Evolutionary conservation across 2,888 invertebrate genomes (phyloP).

Genomic region (Sinodicranocentrus sp.): DNA sequence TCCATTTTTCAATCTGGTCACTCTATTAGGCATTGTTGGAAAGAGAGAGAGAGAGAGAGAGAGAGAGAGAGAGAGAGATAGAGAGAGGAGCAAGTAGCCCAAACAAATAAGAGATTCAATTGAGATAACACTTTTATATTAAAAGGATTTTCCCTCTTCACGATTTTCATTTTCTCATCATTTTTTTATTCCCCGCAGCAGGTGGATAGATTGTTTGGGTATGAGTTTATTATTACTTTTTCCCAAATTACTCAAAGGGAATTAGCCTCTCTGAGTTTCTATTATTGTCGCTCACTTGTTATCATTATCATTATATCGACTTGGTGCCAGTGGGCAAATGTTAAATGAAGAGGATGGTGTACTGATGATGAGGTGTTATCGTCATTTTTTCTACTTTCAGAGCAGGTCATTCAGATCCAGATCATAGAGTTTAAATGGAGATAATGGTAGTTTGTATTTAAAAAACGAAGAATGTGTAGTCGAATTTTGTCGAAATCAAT

Average conservation of each 20-base stretch:
- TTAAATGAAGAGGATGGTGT: not conserved
- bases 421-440: too few species aligned
- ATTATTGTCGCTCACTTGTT: constrained; percentile 41
- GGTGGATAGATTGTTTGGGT: constrained; percentile 30
- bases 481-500: too few species aligned
- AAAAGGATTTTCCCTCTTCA: constrained; percentile 51
- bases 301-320: constrained; percentile 4
- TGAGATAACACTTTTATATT: constrained; percentile 35
- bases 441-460: too few species aligned
- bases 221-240: constrained; percentile 47
- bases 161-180: constrained; percentile 58
- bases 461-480: too few species aligned
- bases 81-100: not conserved
- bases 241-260: constrained; percentile 55
- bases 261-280: constrained; percentile 44
- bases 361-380: constrained; percentile 12
- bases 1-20: constrained; percentile 51
- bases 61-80: too few species aligned
- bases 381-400: constrained; percentile 13
- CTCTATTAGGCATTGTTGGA: too few species aligned
- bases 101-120: constrained; percentile 30
- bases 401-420: constrained; percentile 43
- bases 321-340: not conserved
- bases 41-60: too few species aligned
- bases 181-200: constrained; percentile 51